Base-by-base conservation (phyloP, 2,888 invertebrate genomes). In the Drosophila eohydei region DNA sequence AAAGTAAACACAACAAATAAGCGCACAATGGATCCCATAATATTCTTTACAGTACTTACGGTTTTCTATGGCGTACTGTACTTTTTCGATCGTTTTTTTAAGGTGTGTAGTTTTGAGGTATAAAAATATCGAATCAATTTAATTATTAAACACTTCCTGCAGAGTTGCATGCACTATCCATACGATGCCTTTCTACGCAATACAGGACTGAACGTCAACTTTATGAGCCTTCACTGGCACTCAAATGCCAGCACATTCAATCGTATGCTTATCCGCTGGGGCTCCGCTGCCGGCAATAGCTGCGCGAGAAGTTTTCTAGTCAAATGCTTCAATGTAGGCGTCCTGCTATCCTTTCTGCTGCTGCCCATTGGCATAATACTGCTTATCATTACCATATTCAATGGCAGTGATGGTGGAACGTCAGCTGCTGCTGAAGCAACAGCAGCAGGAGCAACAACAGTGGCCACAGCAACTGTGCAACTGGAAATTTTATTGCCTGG, bases 101-200 rank as follows among this genome's bases (percentile, higher is more conserved):
- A 96, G 95, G 97, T 96, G 56, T n/a, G 81, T 21, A 21, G 21
- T 65, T 11, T 28, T 41, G 11, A 26, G 21, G 11, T 14, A 16
- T 4, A 30, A n/a, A 40, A 16, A 5, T 26, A 2, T 4, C 26
- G 48, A n/a, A 26, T 28, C 36, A n/a, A 54, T 30, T 40, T 6
- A 40, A 54, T 28, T 28, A 28, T 14, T 28, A 4, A 41, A 36
- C 21, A 14, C 30, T 51, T 46, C 63, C 57, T 55, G 76, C 94
- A 97, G 97, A 96, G 96, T 91, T 97, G 97, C 92, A 95, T 96
- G 93, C 96, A 96, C 91, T 96, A 96, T 90, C 97, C 97, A 0
- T 97, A 97, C 91, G 94, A 95, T 78, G 95, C 95, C 77, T 95
- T 97, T 89, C 91, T 97, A 70, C 95, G 96, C 90, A 96, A 95